Evolutionary conservation across 2,888 invertebrate genomes (phyloP), one percentile per base, ranked within the genome.

Genomic region (Pseudococcus viburni): DNA sequence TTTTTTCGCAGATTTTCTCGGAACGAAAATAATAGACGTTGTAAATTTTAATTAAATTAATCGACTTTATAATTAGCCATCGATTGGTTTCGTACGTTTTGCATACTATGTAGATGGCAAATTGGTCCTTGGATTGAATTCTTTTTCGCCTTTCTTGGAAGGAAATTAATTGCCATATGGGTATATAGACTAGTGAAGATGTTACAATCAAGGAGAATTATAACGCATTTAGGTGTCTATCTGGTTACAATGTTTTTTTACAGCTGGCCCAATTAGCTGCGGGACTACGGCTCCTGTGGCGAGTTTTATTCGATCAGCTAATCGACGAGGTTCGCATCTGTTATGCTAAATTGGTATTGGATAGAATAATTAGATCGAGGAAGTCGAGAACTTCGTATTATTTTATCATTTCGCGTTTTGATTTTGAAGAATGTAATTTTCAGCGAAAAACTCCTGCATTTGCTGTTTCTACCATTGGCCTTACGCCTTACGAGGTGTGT

Each of bases 91-190:
- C 11, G 26, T 26, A 9, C 3, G 26, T 2, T 33, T 33, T 73
- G 26, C 12, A 73, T 33, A 73, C 33, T 73, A 73, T 73, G 68
- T 73, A 26, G 26, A 73, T 26, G 68, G 68, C 12, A 73, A 73
- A 64, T 64, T 73, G 11, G 33, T 3, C 22, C 68, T 73, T 73
- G 68, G 33, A 73, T 11, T 26, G 22, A 33, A 2, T 73, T 73
- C n/a, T 73, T 73, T 73, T 73, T 73, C 15, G 6, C n/a, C 7
- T 5, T 19, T 19, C 6, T 59, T n/a, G 17, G 19, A 59, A 1
- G 19, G 1, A 15, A 15, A 59, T 19, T 59, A 59, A 59, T 59
- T 59, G n/a, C 19, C 6, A 59, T 19, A 19, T 59, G 59, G 11
- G 59, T 59, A 8, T 5, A 59, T n/a, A 7, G 51, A 5, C 19